Evolutionary conservation across 1,140 invertebrate genomes (phyloP).

Genomic region (Olivierus martensii): DNA sequence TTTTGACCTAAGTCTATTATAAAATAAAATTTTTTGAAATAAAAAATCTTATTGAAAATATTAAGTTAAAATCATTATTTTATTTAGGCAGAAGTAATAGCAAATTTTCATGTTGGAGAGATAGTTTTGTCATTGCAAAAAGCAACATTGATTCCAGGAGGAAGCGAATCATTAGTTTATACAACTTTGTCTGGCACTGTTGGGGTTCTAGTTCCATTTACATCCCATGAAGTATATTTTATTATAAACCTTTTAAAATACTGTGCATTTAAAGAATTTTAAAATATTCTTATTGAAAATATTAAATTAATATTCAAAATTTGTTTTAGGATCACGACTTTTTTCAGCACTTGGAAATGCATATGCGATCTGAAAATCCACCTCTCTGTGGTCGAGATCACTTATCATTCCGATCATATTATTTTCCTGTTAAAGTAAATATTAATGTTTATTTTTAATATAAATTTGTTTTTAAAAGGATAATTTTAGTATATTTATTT

Average conservation of each 20-base stretch:
- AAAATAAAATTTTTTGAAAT: too few relatives aligned
- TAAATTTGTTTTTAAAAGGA: constrained; percentile 2
- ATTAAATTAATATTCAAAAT: not conserved
- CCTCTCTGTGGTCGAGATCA: constrained; percentile 96
- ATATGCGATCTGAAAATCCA: constrained; percentile 93
- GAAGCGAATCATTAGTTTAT: constrained; percentile 90
- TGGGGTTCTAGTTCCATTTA: constrained; percentile 93
- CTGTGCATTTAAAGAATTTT: too few relatives aligned
- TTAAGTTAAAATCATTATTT: constrained; percentile 2
- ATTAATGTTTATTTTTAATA: not conserved
- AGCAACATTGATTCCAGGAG: constrained; percentile 91
- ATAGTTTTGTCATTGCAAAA: constrained; percentile 78
- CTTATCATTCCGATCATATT: constrained; percentile 90
- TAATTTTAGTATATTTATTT: constrained; percentile 22
- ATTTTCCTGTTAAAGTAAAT: constrained; percentile 87
- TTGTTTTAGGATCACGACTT: constrained; percentile 81
- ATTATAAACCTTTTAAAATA: not conserved
- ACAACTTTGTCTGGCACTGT: constrained; percentile 90
- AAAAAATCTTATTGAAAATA: too few relatives aligned
- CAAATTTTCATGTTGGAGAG: constrained; percentile 93
- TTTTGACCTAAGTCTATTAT: too few relatives aligned
- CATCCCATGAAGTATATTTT: constrained; percentile 63
- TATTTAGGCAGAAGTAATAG: constrained; percentile 65
- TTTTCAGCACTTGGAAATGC: constrained; percentile 99
- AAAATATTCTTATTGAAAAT: not conserved